These are phyloP conservation scores for Brachypodius melanocephalos DNA, from an alignment of 2,113 vertebrate genomes.

Conservation along the genomic window DNA sequence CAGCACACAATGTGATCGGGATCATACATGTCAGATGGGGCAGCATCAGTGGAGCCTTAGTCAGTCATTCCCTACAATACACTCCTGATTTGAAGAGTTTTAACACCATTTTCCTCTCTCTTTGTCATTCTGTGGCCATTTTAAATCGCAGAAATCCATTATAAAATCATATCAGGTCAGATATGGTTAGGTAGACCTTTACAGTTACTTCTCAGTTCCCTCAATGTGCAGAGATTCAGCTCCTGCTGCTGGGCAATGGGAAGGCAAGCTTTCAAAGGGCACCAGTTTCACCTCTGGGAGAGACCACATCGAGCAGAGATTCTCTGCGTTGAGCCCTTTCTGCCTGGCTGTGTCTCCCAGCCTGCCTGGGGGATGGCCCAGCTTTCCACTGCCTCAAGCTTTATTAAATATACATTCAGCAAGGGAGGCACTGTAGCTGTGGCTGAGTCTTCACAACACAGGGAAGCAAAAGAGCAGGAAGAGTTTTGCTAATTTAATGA, in stretches of 20 bases:
- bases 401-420: background rate
- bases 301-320: background rate
- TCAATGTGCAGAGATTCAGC: background rate
- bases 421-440: background rate
- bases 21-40: accelerated
- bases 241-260: background rate
- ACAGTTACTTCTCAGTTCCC: background rate
- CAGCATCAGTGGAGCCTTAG: background rate
- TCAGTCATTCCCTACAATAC: background rate
- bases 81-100: background rate
- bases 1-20: background rate
- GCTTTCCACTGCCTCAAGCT: background rate
- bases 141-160: background rate
- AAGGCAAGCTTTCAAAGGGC: background rate
- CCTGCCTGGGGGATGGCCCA: background rate
- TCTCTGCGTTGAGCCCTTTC: background rate
- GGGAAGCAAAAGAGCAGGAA: background rate
- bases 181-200: background rate
- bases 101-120: background rate
- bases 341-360: background rate
- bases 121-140: background rate
- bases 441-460: background rate
- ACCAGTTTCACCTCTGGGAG: background rate
- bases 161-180: background rate
- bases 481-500: background rate